Percentiles rank a stretch among this genome's conserved stretches.
These are phyloP conservation scores for Isichthys henryi DNA, from an alignment of 2,113 vertebrate species.

Conservation along the genomic window DNA sequence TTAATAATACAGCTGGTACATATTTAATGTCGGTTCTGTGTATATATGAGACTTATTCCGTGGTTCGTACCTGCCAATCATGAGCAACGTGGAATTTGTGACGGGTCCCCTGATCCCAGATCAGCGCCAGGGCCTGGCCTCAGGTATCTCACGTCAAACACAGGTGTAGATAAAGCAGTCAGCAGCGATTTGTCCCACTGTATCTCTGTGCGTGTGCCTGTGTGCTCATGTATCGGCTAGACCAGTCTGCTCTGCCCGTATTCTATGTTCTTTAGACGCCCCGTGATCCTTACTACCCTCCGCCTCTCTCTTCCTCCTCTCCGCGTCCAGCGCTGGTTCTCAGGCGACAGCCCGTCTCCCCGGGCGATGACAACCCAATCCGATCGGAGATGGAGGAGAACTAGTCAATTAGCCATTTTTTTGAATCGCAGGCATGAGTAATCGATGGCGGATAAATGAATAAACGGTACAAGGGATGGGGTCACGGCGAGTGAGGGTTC, in stretches of 20 bases:
- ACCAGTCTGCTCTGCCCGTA: too few species aligned
- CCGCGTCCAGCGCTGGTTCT: constrained; percentile 19
- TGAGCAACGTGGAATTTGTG: neutral
- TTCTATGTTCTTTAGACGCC: neutral
- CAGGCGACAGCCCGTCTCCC: neutral
- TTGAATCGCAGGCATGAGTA: neutral
- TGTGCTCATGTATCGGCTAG: neutral
- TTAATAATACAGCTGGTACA: neutral
- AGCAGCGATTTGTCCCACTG: neutral
- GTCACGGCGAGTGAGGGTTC: neutral
- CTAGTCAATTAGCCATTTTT: neutral
- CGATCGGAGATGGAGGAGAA: neutral
- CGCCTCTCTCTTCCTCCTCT: constrained; percentile 1
- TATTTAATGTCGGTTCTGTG: neutral
- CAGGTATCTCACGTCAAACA: neutral
- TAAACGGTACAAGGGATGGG: neutral
- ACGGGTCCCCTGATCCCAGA: neutral
- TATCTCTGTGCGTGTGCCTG: neutral
- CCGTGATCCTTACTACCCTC: neutral
- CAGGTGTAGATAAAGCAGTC: neutral
- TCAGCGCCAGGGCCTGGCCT: neutral
- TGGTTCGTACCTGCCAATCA: neutral
- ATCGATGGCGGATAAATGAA: neutral
- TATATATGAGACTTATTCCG: neutral
- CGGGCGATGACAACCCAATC: neutral